Base-by-base conservation (phyloP, 1,140 invertebrate genomes). In the Macrotrachela quadricornifera region DNA sequence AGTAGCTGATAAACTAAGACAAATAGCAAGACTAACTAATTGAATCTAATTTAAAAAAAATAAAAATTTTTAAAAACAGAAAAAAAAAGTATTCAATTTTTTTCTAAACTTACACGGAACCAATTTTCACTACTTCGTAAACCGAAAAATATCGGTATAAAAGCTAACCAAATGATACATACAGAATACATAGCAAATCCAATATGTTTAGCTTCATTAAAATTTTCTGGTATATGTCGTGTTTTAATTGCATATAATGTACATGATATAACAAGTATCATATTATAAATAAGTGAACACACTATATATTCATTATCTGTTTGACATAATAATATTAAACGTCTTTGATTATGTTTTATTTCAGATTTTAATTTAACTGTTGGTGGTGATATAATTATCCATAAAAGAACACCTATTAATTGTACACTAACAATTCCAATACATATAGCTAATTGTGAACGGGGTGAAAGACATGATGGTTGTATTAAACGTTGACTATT, bases 181-280 rank as follows among this genome's bases (percentile, higher is more conserved):
- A 79, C 80, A 1, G 86, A 91, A 68, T 94, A 94, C 85, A 91
- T 91, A 13, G 85, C 85, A 70, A 91, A 90, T 56, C 86, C 86
- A 61, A 91, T 90, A 70, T 78, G 78, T 37, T 90, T 88, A 57
- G 83, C 86, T 70, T 92, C 86, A 67, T 91, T 90, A 70, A 90
- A 92, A 16, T 83, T 84, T 70, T 90, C 86, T 0, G 86, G 86
- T 57, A 90, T 90, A 71, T 88, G 88, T 52, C 86, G 76, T 2
- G 83, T 85, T 63, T 80, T 80, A 56, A 82, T 73, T 30, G 80
- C 80, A 63, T 81, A 82, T 17, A 80, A 70, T 1, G 79, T 82
- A 64, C 79, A 82, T 46, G 81, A 76, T 45, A 76, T 71, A 57
- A 79, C 77, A 3, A 83, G 73, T 15, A 81, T 63, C 71, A 82